Conservation (phyloP, 2,113 vertebrate species). For the Dicentrarchus labrax region DNA sequence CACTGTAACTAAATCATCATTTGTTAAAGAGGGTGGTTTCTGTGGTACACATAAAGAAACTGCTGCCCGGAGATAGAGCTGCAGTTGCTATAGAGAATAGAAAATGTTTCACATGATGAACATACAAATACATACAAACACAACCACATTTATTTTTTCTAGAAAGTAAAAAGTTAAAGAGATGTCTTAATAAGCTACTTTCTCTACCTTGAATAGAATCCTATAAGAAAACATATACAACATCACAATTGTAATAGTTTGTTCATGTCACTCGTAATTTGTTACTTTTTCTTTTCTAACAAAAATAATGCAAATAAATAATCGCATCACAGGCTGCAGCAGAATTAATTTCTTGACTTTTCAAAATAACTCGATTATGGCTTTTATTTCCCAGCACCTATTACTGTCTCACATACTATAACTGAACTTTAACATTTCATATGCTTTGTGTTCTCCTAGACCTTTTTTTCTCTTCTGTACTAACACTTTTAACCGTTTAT, state of each 20-base stretch:
- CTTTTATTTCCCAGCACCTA: background rate
- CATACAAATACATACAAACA: background rate
- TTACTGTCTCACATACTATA: background rate
- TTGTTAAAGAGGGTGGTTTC: background rate
- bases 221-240: background rate
- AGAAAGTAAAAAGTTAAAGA: background rate
- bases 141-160: background rate
- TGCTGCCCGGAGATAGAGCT: background rate
- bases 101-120: background rate
- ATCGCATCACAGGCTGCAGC: background rate
- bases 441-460: background rate
- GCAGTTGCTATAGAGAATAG: background rate
- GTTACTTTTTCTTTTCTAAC: no score
- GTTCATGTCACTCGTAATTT: no score
- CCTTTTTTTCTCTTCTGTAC: background rate
- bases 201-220: background rate
- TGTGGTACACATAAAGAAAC: slow-evolving; percentile 5
- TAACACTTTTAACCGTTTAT: background rate
- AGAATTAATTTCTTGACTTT: no score
- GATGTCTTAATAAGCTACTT: background rate
- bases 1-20: background rate
- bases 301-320: no score
- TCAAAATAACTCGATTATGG: background rate
- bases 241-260: background rate
- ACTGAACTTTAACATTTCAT: background rate